A percentile compares a stretch with the other conserved stretches of the same genome.
Conservation (phyloP, 2,888 invertebrate species). For the Yponomeuta sedellus region DNA sequence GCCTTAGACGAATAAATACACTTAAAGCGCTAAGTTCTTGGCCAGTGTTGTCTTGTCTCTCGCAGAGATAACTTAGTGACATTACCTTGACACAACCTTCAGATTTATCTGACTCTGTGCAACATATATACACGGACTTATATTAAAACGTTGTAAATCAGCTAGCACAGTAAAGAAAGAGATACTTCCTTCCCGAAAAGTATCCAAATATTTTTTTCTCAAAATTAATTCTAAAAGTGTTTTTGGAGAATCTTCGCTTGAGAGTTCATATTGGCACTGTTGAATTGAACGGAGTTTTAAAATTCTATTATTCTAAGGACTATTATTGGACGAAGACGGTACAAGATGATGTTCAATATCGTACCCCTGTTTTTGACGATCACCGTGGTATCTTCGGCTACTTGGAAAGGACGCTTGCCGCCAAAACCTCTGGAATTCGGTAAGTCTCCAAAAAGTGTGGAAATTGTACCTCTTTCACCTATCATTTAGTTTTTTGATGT, state of each 20-base stretch:
- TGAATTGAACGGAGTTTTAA: not conserved
- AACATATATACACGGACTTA: not conserved
- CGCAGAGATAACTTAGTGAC: not conserved
- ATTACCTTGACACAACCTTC: not conserved
- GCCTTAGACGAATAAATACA: not conserved
- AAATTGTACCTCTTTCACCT: too few species aligned
- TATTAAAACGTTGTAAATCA: not conserved
- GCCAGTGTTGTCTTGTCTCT: not conserved
- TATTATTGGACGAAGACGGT: not conserved
- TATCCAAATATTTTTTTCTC: not conserved
- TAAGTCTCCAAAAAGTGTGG: slow-evolving; percentile 30
- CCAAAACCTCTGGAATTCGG: slow-evolving; percentile 48
- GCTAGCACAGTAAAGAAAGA: not conserved
- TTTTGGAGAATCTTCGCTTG: not conserved
- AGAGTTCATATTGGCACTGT: not conserved
- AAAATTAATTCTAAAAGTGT: not conserved
- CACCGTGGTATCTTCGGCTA: slow-evolving; percentile 44
- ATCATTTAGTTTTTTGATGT: too few species aligned
- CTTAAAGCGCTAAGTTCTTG: not conserved
- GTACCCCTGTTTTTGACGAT: slow-evolving; percentile 35
- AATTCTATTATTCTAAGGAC: not conserved
- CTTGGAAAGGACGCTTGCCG: slow-evolving; percentile 37
- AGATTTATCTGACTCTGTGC: not conserved
- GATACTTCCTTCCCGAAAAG: not conserved
- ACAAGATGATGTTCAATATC: slow-evolving; percentile 15